Percentiles rank a stretch among this genome's conserved stretches.
These are phyloP conservation scores for Leptura quadrifasciata DNA, from an alignment of 2,888 invertebrate species.

Conservation along the genomic window DNA sequence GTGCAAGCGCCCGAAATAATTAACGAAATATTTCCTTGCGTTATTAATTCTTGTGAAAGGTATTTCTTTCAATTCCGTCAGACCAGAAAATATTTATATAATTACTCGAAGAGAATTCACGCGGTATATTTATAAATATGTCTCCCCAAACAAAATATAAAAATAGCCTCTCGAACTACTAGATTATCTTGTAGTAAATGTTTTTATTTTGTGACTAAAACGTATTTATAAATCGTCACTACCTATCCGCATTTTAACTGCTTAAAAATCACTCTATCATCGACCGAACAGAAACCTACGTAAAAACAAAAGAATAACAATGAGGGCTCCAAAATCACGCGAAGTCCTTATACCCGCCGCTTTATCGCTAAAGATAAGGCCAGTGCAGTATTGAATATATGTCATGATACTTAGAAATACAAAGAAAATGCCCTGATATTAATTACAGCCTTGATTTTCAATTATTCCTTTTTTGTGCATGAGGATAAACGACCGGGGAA, in stretches of 20 bases:
- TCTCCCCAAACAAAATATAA: constrained; percentile 57
- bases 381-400: constrained; percentile 63
- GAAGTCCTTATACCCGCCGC: constrained; percentile 61
- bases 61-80: constrained; percentile 35
- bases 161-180: constrained; percentile 51
- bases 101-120: constrained; percentile 47
- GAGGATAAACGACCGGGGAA: constrained; percentile 16
- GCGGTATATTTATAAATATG: constrained; percentile 58
- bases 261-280: constrained; percentile 56
- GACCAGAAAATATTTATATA: constrained; percentile 52
- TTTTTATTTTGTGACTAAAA: constrained; percentile 35
- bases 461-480: constrained; percentile 52
- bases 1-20: neutral
- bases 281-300: constrained; percentile 53
- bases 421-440: constrained; percentile 57
- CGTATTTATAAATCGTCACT: constrained; percentile 48
- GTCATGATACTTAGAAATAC: constrained; percentile 59
- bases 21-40: neutral
- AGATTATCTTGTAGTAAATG: constrained; percentile 41
- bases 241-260: constrained; percentile 38
- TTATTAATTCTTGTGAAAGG: constrained; percentile 25
- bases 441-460: constrained; percentile 56
- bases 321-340: constrained; percentile 64
- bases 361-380: constrained; percentile 65
- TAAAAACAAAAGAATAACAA: constrained; percentile 62